Conservation (phyloP, 1,140 invertebrate species). For the Diorhabda carinulata region DNA sequence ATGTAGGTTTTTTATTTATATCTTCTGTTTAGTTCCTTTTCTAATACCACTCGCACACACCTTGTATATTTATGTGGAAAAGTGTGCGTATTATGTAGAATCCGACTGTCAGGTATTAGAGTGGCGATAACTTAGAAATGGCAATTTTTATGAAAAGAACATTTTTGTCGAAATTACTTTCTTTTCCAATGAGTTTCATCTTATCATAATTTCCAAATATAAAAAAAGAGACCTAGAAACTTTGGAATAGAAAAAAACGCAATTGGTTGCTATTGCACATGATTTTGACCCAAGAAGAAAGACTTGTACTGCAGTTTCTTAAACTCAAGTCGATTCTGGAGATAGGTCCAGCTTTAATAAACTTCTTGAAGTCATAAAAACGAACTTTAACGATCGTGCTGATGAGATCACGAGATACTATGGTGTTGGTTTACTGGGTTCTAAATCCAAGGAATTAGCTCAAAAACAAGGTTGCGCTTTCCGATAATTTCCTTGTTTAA, state of each 20-base stretch:
- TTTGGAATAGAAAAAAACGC: constrained; percentile 96
- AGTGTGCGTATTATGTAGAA: no score
- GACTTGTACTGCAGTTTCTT: constrained; percentile 81
- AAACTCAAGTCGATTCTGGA: constrained; percentile 65
- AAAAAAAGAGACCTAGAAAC: no score
- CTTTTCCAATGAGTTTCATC: no score
- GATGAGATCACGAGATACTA: constrained; percentile 97
- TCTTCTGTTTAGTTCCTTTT: no score
- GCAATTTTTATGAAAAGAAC: no score
- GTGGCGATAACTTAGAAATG: no score
- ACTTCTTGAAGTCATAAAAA: constrained; percentile 92
- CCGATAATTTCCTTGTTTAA: constrained; percentile 12
- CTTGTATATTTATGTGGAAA: no score
- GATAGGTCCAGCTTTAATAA: constrained; percentile 68
- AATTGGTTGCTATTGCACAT: constrained; percentile 95
- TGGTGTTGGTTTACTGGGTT: constrained; percentile 94
- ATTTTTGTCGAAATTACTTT: no score
- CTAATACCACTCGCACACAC: no score
- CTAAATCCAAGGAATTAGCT: constrained; percentile 91
- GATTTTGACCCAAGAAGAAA: constrained; percentile 97
- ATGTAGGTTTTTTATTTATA: no score
- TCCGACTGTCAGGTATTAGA: no score
- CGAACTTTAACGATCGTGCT: constrained; percentile 97
- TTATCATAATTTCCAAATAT: no score
- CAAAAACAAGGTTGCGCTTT: constrained; percentile 72